phyloP scores from a whole-genome alignment of 2,888 invertebrate species.

The Heliconius ethilla region DNA sequence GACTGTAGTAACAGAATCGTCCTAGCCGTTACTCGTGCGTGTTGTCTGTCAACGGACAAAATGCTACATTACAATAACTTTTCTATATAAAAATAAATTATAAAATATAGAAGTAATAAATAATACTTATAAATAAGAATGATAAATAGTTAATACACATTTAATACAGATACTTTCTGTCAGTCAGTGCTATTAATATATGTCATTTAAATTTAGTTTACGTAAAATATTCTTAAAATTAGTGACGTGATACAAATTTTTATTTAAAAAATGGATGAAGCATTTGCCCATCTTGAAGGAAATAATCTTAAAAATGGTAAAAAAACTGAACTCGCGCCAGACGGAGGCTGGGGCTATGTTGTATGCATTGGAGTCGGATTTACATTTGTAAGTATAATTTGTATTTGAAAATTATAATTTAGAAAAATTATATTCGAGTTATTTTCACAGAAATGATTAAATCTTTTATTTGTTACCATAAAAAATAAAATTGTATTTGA shows the following conservation, averaged over 20 bases:
- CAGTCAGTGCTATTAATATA: constrained; percentile 4
- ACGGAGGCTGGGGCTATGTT: constrained; percentile 92
- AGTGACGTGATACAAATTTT: constrained; percentile 24
- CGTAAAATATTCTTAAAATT: background rate
- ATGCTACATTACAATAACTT: constrained; percentile 26
- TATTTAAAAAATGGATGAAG: constrained; percentile 70
- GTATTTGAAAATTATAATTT: background rate
- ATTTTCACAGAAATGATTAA: too few species aligned
- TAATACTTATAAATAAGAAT: constrained; percentile 12
- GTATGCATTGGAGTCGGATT: constrained; percentile 87
- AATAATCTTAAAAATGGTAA: constrained; percentile 49
- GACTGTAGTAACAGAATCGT: constrained; percentile 48
- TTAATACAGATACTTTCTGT: constrained; percentile 1
- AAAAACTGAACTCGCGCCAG: constrained; percentile 79
- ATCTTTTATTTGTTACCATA: background rate
- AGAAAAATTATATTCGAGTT: background rate
- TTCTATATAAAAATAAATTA: background rate
- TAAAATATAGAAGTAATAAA: background rate
- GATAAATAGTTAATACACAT: constrained; percentile 16
- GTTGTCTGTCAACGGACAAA: constrained; percentile 37
- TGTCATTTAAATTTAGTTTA: background rate
- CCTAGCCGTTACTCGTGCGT: constrained; percentile 54
- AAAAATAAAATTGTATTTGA: background rate
- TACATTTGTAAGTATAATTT: constrained; percentile 85
- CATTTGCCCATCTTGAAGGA: constrained; percentile 69